phyloP scores from a whole-genome alignment of 2,797 vertebrate species.

The Syngnathus acus region DNA sequence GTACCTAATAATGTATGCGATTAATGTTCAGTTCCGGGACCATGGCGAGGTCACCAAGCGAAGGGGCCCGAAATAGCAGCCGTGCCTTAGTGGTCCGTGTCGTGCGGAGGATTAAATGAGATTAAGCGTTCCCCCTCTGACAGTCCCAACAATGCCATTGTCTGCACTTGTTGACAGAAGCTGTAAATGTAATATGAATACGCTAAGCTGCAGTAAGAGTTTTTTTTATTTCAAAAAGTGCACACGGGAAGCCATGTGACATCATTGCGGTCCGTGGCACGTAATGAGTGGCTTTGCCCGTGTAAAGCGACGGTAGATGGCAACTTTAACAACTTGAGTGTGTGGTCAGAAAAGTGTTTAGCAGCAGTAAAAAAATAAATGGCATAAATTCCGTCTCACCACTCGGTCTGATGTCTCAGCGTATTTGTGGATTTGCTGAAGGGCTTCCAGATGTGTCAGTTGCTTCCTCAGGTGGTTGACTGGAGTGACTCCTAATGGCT shows the following conservation, averaged over 20 bases:
- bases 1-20: neutral
- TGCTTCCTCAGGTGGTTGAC: constrained; percentile 59
- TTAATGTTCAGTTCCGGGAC: constrained; percentile 8
- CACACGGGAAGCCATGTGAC: constrained; percentile 20
- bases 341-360: constrained; percentile 55
- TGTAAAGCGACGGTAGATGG: constrained; percentile 37
- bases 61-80: constrained; percentile 35
- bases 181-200: constrained; percentile 16
- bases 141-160: constrained; percentile 31
- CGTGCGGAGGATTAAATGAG: constrained; percentile 40
- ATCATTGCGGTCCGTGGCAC: constrained; percentile 38
- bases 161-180: constrained; percentile 19
- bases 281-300: constrained; percentile 50
- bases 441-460: constrained; percentile 62
- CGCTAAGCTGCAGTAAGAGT: constrained; percentile 8
- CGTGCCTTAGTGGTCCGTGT: constrained; percentile 25
- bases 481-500: constrained; percentile 29
- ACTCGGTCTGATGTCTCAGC: constrained; percentile 54
- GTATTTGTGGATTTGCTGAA: constrained; percentile 49
- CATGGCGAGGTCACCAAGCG: constrained; percentile 4
- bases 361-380: constrained; percentile 44
- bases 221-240: neutral
- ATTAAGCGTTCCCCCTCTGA: constrained; percentile 42
- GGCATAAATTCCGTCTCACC: constrained; percentile 59
- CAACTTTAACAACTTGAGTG: constrained; percentile 57